Conservation (phyloP, 2,113 vertebrate genomes). For the Anhinga rufa region DNA sequence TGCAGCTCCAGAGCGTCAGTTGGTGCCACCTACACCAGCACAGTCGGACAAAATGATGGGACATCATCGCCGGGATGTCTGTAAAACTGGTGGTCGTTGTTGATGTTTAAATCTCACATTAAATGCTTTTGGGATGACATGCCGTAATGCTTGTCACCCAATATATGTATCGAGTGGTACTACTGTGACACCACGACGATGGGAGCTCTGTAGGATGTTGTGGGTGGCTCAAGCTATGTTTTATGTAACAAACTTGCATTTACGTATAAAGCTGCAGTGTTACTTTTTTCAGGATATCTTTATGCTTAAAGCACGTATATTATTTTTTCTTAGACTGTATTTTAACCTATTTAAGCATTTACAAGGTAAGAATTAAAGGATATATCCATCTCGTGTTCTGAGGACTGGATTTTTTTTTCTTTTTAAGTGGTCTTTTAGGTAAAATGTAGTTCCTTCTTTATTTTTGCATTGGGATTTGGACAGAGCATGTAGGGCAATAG, state of each 20-base stretch:
- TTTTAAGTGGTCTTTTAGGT: neutral
- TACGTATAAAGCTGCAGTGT: neutral
- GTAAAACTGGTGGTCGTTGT: fast-evolving
- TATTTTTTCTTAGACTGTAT: neutral
- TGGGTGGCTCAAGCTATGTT: neutral
- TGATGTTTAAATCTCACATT: fast-evolving
- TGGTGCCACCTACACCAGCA: neutral
- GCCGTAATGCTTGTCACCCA: fast-evolving
- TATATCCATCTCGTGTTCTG: neutral
- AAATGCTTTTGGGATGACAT: neutral
- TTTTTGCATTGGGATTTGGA: neutral
- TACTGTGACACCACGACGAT: fast-evolving
- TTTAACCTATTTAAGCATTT: neutral
- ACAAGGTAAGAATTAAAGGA: neutral
- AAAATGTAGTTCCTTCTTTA: neutral
- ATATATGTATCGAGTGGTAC: fast-evolving
- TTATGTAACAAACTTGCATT: neutral
- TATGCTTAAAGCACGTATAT: neutral
- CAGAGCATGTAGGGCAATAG: constrained; percentile 29
- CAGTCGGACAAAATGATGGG: fast-evolving
- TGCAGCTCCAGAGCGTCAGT: neutral
- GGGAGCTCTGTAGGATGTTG: neutral
- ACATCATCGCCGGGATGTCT: neutral
- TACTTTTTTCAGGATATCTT: neutral
- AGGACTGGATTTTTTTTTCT: neutral